phyloP scores from a whole-genome alignment of 2,113 vertebrate species.

The Benitochromis conjunctus region DNA sequence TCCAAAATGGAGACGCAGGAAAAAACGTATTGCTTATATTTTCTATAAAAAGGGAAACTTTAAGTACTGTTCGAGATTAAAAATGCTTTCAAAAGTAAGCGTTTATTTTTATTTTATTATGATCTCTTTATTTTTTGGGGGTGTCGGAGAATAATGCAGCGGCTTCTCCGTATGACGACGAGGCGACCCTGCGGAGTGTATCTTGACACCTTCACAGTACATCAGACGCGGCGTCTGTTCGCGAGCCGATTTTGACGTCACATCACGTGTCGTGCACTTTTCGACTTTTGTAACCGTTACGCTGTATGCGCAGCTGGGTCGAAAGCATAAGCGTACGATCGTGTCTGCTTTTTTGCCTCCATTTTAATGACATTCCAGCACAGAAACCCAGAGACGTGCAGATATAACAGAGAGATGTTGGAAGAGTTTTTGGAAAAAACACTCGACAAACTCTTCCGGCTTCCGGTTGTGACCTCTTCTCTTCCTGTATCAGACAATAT shows the following conservation, averaged over 20 bases:
- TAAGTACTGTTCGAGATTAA: not conserved
- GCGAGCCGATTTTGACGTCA: not conserved
- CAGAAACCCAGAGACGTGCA: not conserved
- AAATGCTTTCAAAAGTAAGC: not conserved
- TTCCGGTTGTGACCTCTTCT: not conserved
- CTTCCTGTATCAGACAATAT: not conserved
- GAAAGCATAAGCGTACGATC: not conserved
- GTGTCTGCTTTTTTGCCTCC: not conserved
- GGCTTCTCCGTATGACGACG: not conserved
- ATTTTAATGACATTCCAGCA: not conserved
- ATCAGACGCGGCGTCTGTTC: not conserved
- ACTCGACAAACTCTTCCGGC: not conserved
- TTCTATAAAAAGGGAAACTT: not conserved
- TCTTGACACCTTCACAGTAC: not conserved
- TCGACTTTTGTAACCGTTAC: not conserved
- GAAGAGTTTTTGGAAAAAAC: no score
- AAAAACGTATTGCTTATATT: not conserved
- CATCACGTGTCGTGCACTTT: not conserved
- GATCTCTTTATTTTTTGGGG: not conserved
- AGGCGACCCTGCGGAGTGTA: not conserved
- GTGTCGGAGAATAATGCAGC: not conserved
- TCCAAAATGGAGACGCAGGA: not conserved
- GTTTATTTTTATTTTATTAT: not conserved
- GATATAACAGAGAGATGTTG: not conserved
- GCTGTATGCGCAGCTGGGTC: not conserved